These are phyloP conservation scores for Ellobius talpinus DNA, from an alignment of 2,113 vertebrate genomes.

Conservation along the genomic window DNA sequence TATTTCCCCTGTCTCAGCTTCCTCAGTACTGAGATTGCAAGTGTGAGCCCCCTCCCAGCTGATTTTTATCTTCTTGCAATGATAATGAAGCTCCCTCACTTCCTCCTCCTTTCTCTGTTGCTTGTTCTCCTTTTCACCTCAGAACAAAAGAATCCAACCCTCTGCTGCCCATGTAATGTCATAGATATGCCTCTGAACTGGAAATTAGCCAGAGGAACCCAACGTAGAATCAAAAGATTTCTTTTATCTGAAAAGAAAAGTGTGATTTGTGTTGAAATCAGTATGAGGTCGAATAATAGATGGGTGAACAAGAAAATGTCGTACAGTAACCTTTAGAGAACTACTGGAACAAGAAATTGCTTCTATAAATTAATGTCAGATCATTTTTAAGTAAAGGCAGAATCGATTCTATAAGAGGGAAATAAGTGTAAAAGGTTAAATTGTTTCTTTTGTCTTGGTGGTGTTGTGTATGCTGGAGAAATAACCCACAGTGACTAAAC, in stretches of 20 bases:
- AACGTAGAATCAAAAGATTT: slow-evolving; percentile 1
- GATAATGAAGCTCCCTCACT: background rate
- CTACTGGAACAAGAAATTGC: slow-evolving; percentile 55
- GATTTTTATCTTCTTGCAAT: background rate
- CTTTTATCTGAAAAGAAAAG: slow-evolving; percentile 48
- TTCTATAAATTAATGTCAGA: slow-evolving; percentile 66
- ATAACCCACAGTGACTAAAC: background rate
- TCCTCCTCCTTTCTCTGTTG: background rate
- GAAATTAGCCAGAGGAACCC: slow-evolving; percentile 35
- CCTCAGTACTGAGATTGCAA: background rate
- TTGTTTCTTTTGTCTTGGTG: slow-evolving; percentile 9
- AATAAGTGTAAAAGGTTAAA: slow-evolving; percentile 1
- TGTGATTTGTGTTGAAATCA: slow-evolving; percentile 53
- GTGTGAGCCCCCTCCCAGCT: background rate
- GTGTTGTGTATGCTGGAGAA: background rate
- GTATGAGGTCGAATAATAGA: slow-evolving; percentile 44
- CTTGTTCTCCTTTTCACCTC: background rate
- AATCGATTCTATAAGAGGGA: slow-evolving; percentile 46
- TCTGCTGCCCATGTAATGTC: background rate
- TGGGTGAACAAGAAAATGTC: slow-evolving; percentile 12
- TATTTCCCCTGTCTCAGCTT: background rate
- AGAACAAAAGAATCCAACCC: background rate
- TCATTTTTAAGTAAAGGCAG: slow-evolving; percentile 42
- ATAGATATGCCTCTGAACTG: background rate
- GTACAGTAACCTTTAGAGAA: slow-evolving; percentile 64